Base-by-base conservation (phyloP, 2,888 invertebrate genomes). In the Spatulosminthurus flaviceps region DNA sequence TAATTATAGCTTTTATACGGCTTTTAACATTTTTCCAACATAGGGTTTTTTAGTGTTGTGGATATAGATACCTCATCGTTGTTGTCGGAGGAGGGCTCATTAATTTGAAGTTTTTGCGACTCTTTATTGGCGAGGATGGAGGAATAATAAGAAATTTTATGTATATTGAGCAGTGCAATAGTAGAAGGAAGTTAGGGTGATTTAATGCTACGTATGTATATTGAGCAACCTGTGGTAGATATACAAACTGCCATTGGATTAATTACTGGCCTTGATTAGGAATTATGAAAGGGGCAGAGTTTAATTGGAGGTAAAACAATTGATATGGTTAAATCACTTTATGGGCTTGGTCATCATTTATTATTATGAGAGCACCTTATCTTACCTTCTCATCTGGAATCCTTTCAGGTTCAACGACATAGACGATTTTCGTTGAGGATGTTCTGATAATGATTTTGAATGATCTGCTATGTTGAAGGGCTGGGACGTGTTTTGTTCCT, bases 291-390 rank as follows among this genome's bases (percentile, higher is more conserved):
- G 16, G 51, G 51, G 19, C n/a, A 19, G 5, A 51, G 51, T 51
- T 51, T 51, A 51, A 51, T 51, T 51, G 51, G 16, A 51, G 51
- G 19, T 19, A 51, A 21, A 70, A 41, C 21, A 70, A 41, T 70
- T 21, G 41, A 70, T 29, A n/a, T 19, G 41, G 70, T 21, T 19
- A 28, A 19, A 41, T 70, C 41, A 41, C 41, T 70, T 29, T 64
- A 70, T 21, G 70, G 70, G 70, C 42, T 70, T 34, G 70, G 70
- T 70, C 70, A n/a, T 70, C 70, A 70, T 70, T 70, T 70, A 67
- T 64, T 60, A 60, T 64, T 64, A 64, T 22, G 24, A 64, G 64
- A 64, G 64, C 64, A 34, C 19, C 41, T 42, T 64, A 64, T 24
- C 71, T 71, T 21, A 1, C 34, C 24, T 29, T 19, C 16, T 69